phyloP scores from a whole-genome alignment of 1,140 invertebrate species.

The Callitettix versicolor region DNA sequence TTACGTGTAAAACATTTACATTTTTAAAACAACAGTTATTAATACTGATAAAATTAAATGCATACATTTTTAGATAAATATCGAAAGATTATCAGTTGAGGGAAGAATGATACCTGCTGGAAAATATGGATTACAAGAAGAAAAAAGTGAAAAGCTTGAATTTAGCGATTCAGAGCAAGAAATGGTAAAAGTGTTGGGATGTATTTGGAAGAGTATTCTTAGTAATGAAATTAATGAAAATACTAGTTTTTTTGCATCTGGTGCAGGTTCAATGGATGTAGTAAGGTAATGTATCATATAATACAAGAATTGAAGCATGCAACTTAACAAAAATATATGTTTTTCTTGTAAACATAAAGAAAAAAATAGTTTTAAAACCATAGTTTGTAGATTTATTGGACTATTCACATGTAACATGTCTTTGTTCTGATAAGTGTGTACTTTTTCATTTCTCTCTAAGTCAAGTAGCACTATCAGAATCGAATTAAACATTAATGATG shows the following conservation, averaged over 20 bases:
- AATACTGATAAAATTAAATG: no score
- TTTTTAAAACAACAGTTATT: no score
- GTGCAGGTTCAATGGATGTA: slow-evolving; percentile 94
- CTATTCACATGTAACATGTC: no score
- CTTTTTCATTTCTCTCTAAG: no score
- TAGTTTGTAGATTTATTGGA: no score
- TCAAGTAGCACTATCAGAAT: no score
- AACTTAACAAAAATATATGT: no score
- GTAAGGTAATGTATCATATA: slow-evolving; percentile 63
- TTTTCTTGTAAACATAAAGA: no score
- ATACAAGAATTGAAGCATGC: no score
- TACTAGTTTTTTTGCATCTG: slow-evolving; percentile 85
- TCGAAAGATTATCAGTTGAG: slow-evolving; percentile 57
- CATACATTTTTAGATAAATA: slow-evolving; percentile 42
- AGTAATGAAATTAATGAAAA: slow-evolving; percentile 60
- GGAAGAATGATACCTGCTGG: slow-evolving; percentile 75
- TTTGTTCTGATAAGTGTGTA: no score
- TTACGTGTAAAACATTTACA: no score
- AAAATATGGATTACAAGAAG: slow-evolving; percentile 60
- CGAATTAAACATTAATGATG: no score
- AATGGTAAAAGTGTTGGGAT: slow-evolving; percentile 46
- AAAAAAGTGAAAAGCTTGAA: slow-evolving; percentile 45
- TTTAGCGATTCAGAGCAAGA: slow-evolving; percentile 67
- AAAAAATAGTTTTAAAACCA: not conserved
- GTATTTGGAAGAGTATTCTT: slow-evolving; percentile 79